These are phyloP conservation scores for Cheilosia urbana DNA, from an alignment of 2,888 invertebrate genomes.

Conservation along the genomic window DNA sequence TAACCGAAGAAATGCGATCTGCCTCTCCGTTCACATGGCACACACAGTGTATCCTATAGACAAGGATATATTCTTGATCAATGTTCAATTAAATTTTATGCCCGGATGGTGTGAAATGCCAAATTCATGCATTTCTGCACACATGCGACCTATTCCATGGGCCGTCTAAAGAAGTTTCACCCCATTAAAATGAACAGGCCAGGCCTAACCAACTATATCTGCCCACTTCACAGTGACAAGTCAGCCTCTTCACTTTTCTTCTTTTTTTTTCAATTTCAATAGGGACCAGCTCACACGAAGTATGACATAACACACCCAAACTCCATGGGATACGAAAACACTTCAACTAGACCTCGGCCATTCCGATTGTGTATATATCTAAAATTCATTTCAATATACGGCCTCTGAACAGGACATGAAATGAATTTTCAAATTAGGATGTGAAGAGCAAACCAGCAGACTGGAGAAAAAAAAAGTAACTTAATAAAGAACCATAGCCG, in stretches of 20 bases:
- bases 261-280: slow-evolving; percentile 59
- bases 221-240: slow-evolving; percentile 8
- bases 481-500: not conserved
- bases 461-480: slow-evolving; percentile 4
- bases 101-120: slow-evolving; percentile 44
- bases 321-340: slow-evolving; percentile 22
- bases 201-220: slow-evolving; percentile 5
- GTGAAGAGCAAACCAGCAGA: not conserved
- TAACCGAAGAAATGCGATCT: not conserved
- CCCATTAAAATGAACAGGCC: slow-evolving; percentile 35
- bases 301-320: slow-evolving; percentile 39
- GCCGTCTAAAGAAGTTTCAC: slow-evolving; percentile 57
- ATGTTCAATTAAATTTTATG: slow-evolving; percentile 27
- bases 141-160: slow-evolving; percentile 46
- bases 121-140: slow-evolving; percentile 41
- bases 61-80: slow-evolving; percentile 18
- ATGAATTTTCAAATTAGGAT: slow-evolving; percentile 67
- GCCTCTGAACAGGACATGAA: slow-evolving; percentile 46
- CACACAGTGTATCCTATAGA: not conserved
- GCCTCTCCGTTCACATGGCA: slow-evolving; percentile 9
- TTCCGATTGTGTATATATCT: slow-evolving; percentile 22
- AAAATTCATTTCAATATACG: slow-evolving; percentile 63
- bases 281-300: not conserved
- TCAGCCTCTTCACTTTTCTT: slow-evolving; percentile 25
- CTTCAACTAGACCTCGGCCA: not conserved